Base-by-base conservation (phyloP, 1,140 invertebrate genomes). In the Zaprionus inermis region DNA sequence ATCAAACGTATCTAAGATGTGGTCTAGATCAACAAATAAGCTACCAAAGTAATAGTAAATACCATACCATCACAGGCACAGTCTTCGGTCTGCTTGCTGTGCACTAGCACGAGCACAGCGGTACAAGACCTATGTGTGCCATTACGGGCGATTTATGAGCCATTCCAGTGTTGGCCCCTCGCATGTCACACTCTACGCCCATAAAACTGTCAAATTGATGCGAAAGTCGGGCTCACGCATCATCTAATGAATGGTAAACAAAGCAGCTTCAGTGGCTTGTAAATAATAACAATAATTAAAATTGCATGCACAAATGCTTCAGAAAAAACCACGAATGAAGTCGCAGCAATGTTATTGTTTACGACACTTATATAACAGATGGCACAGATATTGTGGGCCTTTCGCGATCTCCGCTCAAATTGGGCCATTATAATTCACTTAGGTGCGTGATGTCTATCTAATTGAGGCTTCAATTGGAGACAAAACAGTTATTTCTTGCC, bases 251-350 rank as follows among this genome's bases (percentile, higher is more conserved):
- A 86, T 75, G 64, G 83, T 68, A 86, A 88, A 86, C 83, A 86
- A 88, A 41, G 12, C 52, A 44, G 55, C 57, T 46, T 41, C 76
- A 58, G 75, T 36, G 72, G 59, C 76, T 74, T 77, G 79, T 78
- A 88, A 86, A 86, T 89, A 86, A 86, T 86, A 83, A 86, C 73
- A 86, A 83, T 86, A 86, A 86, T 86, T 86, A 86, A 79, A 89
- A 83, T 89, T 74, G 85, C 84, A 86, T 86, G 77, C 83, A 67
- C 83, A 83, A 86, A 80, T 83, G 83, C 79, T 77, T 57, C 65
- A 74, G 63, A 59, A 72, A 72, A 72, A 78, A 36, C 63, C 63
- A 79, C 76, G 76, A 72, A 69, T 55, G 66, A 88, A 83, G 76
- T 73, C 83, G 70, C 56, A 78, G 75, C 76, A 54, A 58, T 60